Evolutionary conservation across 30 jellyfish, hydroid and myxozoan species (phyloP).

Genomic region (Turritopsis dohrnii): DNA sequence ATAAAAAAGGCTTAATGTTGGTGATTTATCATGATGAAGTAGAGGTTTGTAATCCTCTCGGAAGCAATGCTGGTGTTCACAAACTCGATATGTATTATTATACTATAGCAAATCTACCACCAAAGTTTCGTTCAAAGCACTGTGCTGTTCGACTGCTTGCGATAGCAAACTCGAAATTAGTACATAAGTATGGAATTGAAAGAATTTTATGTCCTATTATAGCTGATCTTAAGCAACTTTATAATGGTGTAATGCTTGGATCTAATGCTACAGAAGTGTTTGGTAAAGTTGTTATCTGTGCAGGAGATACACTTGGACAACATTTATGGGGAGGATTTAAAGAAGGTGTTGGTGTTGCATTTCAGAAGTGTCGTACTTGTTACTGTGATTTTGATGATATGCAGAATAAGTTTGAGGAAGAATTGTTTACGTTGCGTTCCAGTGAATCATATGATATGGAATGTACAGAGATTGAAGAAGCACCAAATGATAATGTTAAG

Average conservation of each 20-base stretch:
- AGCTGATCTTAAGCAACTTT: slow-evolving; percentile 14
- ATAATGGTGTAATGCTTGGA: background rate
- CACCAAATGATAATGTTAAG: background rate
- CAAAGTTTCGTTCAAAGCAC: slow-evolving; percentile 27
- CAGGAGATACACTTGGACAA: slow-evolving; percentile 47
- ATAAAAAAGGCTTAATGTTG: slow-evolving; percentile 18
- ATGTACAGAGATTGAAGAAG: slow-evolving; percentile 25
- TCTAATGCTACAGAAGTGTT: background rate
- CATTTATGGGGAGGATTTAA: slow-evolving; percentile 48
- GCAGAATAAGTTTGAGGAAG: slow-evolving; percentile 34
- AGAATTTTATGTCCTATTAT: slow-evolving; percentile 22
- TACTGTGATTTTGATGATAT: slow-evolving; percentile 24
- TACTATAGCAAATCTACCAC: slow-evolving; percentile 24
- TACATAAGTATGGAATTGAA: slow-evolving; percentile 27
- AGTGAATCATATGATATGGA: background rate
- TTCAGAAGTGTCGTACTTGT: slow-evolving; percentile 42
- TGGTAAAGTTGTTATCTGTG: slow-evolving; percentile 36
- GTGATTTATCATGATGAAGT: slow-evolving; percentile 33
- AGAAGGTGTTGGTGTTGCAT: slow-evolving; percentile 45
- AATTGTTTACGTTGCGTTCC: slow-evolving; percentile 5
- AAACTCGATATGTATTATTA: slow-evolving; percentile 39
- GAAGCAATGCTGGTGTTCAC: slow-evolving; percentile 38
- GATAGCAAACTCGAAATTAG: slow-evolving; percentile 13
- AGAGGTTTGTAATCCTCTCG: slow-evolving; percentile 35
- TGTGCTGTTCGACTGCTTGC: slow-evolving; percentile 41